Base-by-base conservation (phyloP, 2,888 invertebrate genomes). In the Temnothorax ravouxi region DNA sequence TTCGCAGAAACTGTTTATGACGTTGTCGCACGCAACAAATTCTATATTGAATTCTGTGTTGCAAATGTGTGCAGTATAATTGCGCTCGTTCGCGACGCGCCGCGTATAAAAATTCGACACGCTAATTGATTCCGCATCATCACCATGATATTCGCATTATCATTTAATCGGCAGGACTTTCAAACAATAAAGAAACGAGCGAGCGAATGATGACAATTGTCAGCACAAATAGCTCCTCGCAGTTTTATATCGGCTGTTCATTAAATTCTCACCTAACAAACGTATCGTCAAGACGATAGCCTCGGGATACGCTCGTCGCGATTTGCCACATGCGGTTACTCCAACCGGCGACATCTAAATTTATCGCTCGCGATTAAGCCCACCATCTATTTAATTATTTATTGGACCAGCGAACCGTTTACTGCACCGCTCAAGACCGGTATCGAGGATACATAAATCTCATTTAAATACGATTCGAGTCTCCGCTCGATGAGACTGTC, bases 381-480 rank as follows among this genome's bases (percentile, higher is more conserved):
- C 38, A 56, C 72, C 62, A 29, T 11, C 64, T 38, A 54, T 79
- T 83, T 88, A 87, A 91, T 91, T 90, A 91, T 88, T 90, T 89
- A 89, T 89, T 87, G 84, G 86, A 84, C 82, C 64, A 85, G 71
- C 81, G 72, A 61, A 62, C 41, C 82, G 66, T 76, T 88, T 87
- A 84, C 64, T 84, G 86, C 85, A 75, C 81, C 74, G 79, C 83
- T 80, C 80, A 66, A 66, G 82, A 85, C 85, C 83, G 64, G 77
- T 59, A 86, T 74, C 81, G 84, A 79, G 76, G 83, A 86, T 87
- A 84, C 87, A 88, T 89, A 87, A 91, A 89, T 88, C 88, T 89
- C 85, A 88, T 91, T 88, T 88, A 87, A 90, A 90, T 89, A 87
- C 83, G 84, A 87, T 87, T 87, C 87, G 77, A 84, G 83, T 82